These are phyloP conservation scores for Sesamia nonagrioides DNA, from an alignment of 1,140 invertebrate genomes.

Conservation along the genomic window DNA sequence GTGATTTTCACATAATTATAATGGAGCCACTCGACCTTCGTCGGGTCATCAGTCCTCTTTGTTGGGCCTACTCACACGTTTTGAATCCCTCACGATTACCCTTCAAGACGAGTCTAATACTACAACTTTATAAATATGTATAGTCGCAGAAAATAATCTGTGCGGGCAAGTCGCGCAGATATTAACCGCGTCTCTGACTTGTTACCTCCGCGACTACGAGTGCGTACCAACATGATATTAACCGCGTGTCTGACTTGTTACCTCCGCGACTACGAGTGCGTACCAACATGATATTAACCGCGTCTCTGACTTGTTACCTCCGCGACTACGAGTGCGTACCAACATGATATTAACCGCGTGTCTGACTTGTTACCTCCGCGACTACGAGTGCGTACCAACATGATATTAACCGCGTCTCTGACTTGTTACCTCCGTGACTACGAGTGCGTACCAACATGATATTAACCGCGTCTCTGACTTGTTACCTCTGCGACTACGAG, in stretches of 20 bases:
- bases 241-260: background rate
- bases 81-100: no score
- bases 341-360: slow-evolving; percentile 17
- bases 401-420: no score
- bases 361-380: background rate
- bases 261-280: background rate
- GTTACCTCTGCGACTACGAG: no score
- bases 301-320: background rate
- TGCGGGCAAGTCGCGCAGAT: slow-evolving; percentile 10
- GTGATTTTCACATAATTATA: no score
- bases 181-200: slow-evolving; percentile 5
- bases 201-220: background rate
- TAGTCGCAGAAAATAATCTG: background rate
- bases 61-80: no score
- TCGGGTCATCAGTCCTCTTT: no score
- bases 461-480: no score
- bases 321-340: background rate
- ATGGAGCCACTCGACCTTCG: no score
- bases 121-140: no score
- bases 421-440: no score
- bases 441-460: no score
- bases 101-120: no score
- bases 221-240: slow-evolving; percentile 16
- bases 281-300: slow-evolving; percentile 16
- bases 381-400: background rate